A percentile compares a stretch with the other conserved stretches of the same genome.
Evolutionary conservation across 2,888 invertebrate species (phyloP).

Genomic region (Phragmatobia fuliginosa): DNA sequence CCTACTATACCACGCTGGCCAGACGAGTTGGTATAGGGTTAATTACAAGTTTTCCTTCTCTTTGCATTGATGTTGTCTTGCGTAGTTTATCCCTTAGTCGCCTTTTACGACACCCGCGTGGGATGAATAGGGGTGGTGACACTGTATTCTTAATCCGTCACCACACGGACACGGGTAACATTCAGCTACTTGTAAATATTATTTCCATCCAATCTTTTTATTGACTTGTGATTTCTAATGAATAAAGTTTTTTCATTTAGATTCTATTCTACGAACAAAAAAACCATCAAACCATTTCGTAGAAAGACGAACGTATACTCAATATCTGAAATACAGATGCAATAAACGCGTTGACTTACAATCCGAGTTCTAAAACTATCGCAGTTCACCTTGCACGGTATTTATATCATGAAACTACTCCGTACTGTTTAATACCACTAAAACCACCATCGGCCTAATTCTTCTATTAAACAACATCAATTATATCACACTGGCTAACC

Average conservation of each 20-base stretch:
- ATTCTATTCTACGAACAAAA: background rate
- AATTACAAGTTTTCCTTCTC: no score
- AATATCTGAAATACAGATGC: background rate
- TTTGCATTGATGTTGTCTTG: no score
- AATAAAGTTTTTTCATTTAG: no score
- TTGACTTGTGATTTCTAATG: background rate
- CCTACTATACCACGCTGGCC: no score
- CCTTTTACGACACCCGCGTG: no score
- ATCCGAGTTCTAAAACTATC: slow-evolving; percentile 4
- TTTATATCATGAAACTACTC: slow-evolving; percentile 8
- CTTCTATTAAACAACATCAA: background rate
- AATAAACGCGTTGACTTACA: background rate
- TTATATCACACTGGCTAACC: background rate
- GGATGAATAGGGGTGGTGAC: no score
- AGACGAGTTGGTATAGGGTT: no score
- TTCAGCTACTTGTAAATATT: no score
- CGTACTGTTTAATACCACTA: background rate
- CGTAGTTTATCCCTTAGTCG: no score
- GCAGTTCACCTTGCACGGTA: slow-evolving; percentile 11
- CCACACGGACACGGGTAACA: no score
- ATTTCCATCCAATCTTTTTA: background rate
- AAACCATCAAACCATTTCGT: background rate
- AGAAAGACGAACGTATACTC: background rate
- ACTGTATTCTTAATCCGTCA: no score
- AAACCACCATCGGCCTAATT: slow-evolving; percentile 6